Conservation (phyloP, 2,888 invertebrate genomes). For the Polia nebulosa region DNA sequence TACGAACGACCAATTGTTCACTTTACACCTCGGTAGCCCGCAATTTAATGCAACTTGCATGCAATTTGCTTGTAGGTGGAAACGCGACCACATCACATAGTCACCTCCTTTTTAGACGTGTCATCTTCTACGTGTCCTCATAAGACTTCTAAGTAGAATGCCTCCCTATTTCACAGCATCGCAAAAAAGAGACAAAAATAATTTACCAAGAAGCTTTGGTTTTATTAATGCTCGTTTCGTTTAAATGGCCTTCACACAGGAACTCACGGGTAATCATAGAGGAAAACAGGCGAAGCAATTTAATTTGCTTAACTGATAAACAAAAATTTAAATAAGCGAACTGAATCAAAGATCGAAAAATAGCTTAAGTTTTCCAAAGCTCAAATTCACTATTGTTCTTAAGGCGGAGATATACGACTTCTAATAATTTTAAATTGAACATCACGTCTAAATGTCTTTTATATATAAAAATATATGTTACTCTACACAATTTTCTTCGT, state of each 20-base stretch:
- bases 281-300: slow-evolving; percentile 7
- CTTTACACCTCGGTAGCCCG: too few species aligned
- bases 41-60: too few species aligned
- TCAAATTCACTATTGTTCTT: not conserved
- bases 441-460: too few species aligned
- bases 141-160: not conserved
- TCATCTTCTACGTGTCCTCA: too few species aligned
- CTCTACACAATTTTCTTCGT: too few species aligned
- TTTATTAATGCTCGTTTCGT: slow-evolving; percentile 6
- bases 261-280: slow-evolving; percentile 15
- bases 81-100: too few species aligned
- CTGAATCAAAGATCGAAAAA: not conserved
- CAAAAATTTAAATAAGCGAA: not conserved
- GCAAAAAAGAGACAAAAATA: not conserved
- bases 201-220: not conserved
- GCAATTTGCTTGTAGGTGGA: too few species aligned
- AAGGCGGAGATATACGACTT: not conserved
- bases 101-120: too few species aligned
- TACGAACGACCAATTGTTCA: too few species aligned
- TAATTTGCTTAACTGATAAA: slow-evolving; percentile 7
- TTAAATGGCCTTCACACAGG: slow-evolving; percentile 21
- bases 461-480: too few species aligned
- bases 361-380: not conserved
- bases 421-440: too few species aligned
- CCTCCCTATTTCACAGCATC: not conserved